Evolutionary conservation across 2,888 invertebrate species (phyloP), one percentile per base, ranked within the genome.

Genomic region (Capitulum mitella): DNA sequence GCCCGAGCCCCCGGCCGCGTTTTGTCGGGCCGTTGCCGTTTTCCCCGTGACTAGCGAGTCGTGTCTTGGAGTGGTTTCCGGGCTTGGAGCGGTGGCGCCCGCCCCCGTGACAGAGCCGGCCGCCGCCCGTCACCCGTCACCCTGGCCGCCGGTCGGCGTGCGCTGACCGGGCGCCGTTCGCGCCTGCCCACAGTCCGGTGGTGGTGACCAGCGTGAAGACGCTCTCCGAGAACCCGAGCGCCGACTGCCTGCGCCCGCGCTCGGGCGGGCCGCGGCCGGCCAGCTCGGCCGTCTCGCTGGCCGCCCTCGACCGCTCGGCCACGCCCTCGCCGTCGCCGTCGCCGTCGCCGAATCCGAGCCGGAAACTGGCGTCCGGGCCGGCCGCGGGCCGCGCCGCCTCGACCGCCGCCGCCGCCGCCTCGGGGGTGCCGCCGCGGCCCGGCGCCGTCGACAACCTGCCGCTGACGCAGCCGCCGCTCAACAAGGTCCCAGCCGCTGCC

Each of bases 371-470:
- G 40, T 16, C n/a, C n/a, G n/a, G n/a, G n/a, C n/a, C 70, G 40
- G 29, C 37, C 6, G 14, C 58, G 2, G 29, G 58, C 58, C 16
- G 51, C 51, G 22, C 32, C 32, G 61, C 32, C 32, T 8, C 32
- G 29, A 10, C 32, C 29, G 70, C 32, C 37, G 34, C 32, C 32
- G 34, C 70, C 29, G 34, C 75, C 29, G 46, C 29, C 3, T 6
- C 76, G 19, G 64, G 32, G 75, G 48, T 54, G 64, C 58, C 61
- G 48, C 37, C 78, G 22, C 40, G 84, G 80, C 87, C 87, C 5
- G 85, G 85, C 32, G 85, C 86, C 48, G 86, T 87, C 78, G 86
- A 87, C 81, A 87, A 87, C 82, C 83, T 83, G 70, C 83, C 84
- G 6, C 83, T 87, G 8, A 83, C 86, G 34, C 82, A 84, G 19